Evolutionary conservation across 1,140 invertebrate genomes (phyloP).

Genomic region (Drosophila murphyi): DNA sequence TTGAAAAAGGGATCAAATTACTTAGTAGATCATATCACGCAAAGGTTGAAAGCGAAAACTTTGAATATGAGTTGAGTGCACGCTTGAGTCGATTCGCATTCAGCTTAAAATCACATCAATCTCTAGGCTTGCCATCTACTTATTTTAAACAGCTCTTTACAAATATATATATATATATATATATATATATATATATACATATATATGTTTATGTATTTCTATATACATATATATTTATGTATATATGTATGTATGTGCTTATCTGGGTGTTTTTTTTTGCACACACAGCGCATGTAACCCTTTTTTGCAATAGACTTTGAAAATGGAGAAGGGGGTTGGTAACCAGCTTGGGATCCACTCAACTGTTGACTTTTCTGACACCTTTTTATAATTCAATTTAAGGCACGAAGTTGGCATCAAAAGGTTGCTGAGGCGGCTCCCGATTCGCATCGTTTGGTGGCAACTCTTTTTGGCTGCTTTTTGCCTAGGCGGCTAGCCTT

Average conservation of each 20-base stretch:
- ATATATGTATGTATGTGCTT: not conserved
- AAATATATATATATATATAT: no score
- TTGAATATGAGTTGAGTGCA: slow-evolving; percentile 39
- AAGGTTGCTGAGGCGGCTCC: slow-evolving; percentile 53
- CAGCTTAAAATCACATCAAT: slow-evolving; percentile 54
- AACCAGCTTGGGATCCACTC: slow-evolving; percentile 8
- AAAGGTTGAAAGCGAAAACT: not conserved
- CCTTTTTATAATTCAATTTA: slow-evolving; percentile 77
- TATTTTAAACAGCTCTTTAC: not conserved
- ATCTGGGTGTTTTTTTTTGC: not conserved
- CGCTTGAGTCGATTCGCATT: slow-evolving; percentile 41
- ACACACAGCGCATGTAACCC: slow-evolving; percentile 12
- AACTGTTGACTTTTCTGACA: slow-evolving; percentile 62
- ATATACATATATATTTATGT: no score
- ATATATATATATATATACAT: no score
- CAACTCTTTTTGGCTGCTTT: slow-evolving; percentile 7
- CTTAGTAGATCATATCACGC: not conserved
- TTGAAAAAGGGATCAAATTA: slow-evolving; percentile 12
- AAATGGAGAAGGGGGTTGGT: not conserved
- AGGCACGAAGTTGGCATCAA: slow-evolving; percentile 61
- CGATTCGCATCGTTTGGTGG: slow-evolving; percentile 16
- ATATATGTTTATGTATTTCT: no score
- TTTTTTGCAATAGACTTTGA: slow-evolving; percentile 14
- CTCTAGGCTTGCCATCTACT: slow-evolving; percentile 4
- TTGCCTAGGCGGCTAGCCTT: not conserved